phyloP scores from a whole-genome alignment of 1,140 invertebrate species.

The Nomia melanderi region DNA sequence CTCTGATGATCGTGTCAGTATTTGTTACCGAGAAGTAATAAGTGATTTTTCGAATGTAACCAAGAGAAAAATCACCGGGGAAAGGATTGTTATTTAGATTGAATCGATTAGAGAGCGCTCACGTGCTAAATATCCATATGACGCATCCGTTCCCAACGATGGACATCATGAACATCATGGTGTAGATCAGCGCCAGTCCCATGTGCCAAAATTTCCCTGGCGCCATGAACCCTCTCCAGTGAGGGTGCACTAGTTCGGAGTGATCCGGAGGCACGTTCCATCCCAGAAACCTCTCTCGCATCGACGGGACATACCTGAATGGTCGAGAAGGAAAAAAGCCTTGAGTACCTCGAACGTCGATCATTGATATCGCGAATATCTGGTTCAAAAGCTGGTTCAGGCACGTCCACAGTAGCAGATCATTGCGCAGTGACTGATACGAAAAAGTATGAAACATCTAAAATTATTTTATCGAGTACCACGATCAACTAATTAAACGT shows the following conservation, averaged over 20 bases:
- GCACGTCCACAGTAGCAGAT: no score
- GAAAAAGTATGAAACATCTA: no score
- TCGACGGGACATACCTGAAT: conserved; percentile 59
- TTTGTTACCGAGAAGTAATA: no score
- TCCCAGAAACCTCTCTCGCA: conserved; percentile 81
- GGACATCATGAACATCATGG: conserved; percentile 85
- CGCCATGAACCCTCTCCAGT: conserved; percentile 86
- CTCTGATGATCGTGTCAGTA: no score
- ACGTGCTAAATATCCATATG: conserved; percentile 91
- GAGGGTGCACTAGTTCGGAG: conserved; percentile 85
- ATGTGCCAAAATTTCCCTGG: conserved; percentile 88
- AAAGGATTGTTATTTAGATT: no score
- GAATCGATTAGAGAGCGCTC: conserved; percentile 77
- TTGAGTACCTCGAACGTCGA: background rate
- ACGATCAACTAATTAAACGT: no score
- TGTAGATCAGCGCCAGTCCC: conserved; percentile 87
- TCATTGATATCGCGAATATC: no score
- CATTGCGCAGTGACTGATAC: no score
- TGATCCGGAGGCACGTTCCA: conserved; percentile 87
- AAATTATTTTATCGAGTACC: no score
- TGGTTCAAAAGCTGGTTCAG: no score
- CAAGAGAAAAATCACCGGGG: no score
- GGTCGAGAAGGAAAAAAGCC: background rate
- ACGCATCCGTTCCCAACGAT: conserved; percentile 90
- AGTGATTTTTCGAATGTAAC: no score